phyloP scores from a whole-genome alignment of 2,888 invertebrate species.

The Papilio elwesi region DNA sequence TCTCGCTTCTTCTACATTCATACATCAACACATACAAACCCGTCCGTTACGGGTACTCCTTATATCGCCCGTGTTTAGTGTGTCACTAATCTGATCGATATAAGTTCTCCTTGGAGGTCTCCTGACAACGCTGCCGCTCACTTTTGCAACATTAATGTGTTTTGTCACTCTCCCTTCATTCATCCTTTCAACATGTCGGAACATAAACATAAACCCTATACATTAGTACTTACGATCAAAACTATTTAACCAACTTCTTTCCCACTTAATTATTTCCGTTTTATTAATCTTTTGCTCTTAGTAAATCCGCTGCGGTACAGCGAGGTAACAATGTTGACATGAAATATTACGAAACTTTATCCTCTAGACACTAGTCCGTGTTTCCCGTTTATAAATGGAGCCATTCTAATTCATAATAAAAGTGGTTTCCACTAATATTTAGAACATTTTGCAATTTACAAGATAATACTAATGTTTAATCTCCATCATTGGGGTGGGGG shows the following conservation, averaged over 20 bases:
- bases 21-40: too few relatives aligned
- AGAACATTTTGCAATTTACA: not conserved
- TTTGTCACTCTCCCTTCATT: too few relatives aligned
- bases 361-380: not conserved
- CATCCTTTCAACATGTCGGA: too few relatives aligned
- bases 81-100: too few relatives aligned
- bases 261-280: not conserved
- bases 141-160: too few relatives aligned
- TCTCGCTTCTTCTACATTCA: too few relatives aligned
- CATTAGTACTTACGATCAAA: not conserved
- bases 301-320: not conserved
- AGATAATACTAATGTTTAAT: too few relatives aligned
- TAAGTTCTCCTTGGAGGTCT: too few relatives aligned
- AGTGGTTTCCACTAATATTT: not conserved
- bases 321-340: not conserved
- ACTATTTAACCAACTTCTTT: not conserved
- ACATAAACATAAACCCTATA: not conserved
- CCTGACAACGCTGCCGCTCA: too few relatives aligned
- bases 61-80: too few relatives aligned
- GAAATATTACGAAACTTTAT: constrained; percentile 8
- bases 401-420: not conserved
- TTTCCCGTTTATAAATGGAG: not conserved
- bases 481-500: too few relatives aligned
- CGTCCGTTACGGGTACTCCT: too few relatives aligned
- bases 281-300: constrained; percentile 13